phyloP scores from a whole-genome alignment of 2,113 vertebrate species.

The Cygnus atratus region DNA sequence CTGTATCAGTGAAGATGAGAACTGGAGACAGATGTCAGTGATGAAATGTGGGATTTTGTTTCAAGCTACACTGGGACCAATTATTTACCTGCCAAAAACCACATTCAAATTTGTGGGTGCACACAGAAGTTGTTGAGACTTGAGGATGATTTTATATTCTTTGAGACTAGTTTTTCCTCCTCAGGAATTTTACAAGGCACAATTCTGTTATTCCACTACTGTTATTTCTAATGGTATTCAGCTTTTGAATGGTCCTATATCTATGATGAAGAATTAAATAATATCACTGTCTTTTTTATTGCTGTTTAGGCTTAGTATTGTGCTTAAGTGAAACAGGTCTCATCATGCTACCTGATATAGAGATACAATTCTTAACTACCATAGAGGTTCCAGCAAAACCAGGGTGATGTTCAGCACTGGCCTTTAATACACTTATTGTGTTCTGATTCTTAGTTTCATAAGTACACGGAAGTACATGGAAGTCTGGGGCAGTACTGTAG shows the following conservation, averaged over 20 bases:
- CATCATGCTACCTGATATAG: background rate
- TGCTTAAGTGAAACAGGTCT: background rate
- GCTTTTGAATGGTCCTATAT: background rate
- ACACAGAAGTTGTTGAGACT: background rate
- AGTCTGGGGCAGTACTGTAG: background rate
- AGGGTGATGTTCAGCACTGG: rapidly evolving
- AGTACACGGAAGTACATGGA: background rate
- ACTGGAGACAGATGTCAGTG: background rate
- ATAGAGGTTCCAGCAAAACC: background rate
- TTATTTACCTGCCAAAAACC: background rate
- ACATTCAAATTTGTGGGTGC: background rate
- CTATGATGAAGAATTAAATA: background rate
- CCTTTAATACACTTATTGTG: background rate
- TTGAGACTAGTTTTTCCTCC: background rate
- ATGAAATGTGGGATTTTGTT: background rate
- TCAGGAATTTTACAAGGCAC: background rate
- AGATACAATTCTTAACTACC: background rate
- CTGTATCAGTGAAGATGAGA: background rate
- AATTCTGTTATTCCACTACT: background rate
- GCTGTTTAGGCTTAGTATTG: background rate
- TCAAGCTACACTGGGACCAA: background rate
- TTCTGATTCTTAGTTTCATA: background rate
- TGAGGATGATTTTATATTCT: background rate
- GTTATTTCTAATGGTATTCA: background rate
- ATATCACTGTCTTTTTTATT: background rate